phyloP scores from a whole-genome alignment of 2,888 invertebrate species.

The Macrosiphum euphorbiae region DNA sequence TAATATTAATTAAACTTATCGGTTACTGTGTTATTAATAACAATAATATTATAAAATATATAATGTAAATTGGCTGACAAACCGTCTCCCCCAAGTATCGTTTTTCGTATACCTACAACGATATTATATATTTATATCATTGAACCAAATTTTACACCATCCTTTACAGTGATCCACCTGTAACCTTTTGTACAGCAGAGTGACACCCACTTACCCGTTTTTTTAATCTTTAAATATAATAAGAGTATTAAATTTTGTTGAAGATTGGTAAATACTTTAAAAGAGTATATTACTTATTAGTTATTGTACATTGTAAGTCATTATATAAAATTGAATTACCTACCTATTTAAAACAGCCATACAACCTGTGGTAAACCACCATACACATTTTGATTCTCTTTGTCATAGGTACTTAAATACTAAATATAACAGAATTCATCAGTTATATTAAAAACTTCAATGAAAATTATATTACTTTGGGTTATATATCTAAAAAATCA shows the following conservation, averaged over 20 bases:
- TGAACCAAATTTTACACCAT: too few relatives aligned
- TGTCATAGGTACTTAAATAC: background rate
- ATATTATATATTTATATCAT: too few relatives aligned
- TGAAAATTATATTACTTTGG: background rate
- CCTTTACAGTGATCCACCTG: too few relatives aligned
- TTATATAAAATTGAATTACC: background rate
- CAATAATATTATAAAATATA: too few relatives aligned
- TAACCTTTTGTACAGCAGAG: too few relatives aligned
- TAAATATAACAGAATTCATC: background rate
- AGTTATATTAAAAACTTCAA: background rate
- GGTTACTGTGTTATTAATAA: too few relatives aligned
- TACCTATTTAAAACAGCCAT: background rate
- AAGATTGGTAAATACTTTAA: background rate
- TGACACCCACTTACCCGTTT: too few relatives aligned
- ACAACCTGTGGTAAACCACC: background rate
- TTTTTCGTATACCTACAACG: too few relatives aligned
- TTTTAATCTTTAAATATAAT: background rate
- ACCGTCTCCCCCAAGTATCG: too few relatives aligned
- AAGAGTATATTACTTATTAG: background rate
- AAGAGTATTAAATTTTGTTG: background rate
- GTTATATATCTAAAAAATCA: background rate
- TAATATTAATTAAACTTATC: too few relatives aligned
- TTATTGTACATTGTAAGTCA: background rate
- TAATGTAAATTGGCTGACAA: too few relatives aligned
- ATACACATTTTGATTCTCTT: background rate